phyloP scores from a whole-genome alignment of 2,113 vertebrate genomes.

The Rhea pennata region DNA sequence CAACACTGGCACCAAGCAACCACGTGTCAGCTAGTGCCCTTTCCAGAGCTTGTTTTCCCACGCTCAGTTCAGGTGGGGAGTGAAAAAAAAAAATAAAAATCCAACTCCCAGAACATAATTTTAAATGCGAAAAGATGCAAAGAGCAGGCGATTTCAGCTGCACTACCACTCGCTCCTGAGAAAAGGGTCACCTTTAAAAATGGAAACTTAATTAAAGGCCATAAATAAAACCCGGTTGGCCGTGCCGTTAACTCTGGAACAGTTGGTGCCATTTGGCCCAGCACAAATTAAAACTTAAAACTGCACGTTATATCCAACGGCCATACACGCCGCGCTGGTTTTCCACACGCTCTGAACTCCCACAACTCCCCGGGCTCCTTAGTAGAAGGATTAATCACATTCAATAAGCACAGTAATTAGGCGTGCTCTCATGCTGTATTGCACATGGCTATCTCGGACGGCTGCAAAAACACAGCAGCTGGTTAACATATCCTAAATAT shows the following conservation, averaged over 20 bases:
- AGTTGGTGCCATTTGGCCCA: slow-evolving; percentile 26
- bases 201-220: slow-evolving; percentile 29
- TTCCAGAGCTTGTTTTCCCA: not conserved
- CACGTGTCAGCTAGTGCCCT: not conserved
- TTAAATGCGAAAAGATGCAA: not conserved
- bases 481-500: not conserved
- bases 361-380: not conserved
- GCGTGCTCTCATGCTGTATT: not conserved
- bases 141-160: not conserved
- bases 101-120: not conserved
- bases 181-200: slow-evolving; percentile 39
- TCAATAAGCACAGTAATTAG: not conserved
- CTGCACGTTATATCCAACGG: not conserved
- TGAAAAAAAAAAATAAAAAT: not conserved
- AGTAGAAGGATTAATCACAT: slow-evolving; percentile 56
- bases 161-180: not conserved
- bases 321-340: not conserved
- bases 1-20: not conserved
- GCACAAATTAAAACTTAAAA: not conserved
- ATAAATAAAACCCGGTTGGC: slow-evolving; percentile 10
- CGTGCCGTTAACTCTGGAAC: not conserved
- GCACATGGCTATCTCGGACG: not conserved
- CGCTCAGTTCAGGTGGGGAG: not conserved
- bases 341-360: not conserved
- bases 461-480: slow-evolving; percentile 38